These are phyloP conservation scores for Epinotia bilunana DNA, from an alignment of 2,888 invertebrate genomes.

Conservation along the genomic window DNA sequence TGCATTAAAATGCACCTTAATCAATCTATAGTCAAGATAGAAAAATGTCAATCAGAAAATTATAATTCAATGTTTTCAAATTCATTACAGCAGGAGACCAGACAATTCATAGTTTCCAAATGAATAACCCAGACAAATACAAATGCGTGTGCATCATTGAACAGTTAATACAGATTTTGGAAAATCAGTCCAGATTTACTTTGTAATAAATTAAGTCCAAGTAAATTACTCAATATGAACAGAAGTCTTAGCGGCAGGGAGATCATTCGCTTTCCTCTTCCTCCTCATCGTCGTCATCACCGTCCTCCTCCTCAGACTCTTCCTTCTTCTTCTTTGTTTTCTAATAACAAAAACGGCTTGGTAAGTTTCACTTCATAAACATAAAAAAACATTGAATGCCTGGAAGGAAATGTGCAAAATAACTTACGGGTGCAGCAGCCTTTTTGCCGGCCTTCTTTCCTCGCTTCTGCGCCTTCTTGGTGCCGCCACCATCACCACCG, in stretches of 20 bases:
- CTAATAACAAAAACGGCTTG: slow-evolving; percentile 54
- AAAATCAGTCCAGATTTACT: slow-evolving; percentile 82
- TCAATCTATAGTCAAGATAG: slow-evolving; percentile 46
- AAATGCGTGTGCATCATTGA: slow-evolving; percentile 46
- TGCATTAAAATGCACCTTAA: slow-evolving; percentile 67
- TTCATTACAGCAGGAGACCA: slow-evolving; percentile 33
- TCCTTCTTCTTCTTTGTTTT: slow-evolving; percentile 86
- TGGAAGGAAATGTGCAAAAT: background rate
- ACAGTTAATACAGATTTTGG: slow-evolving; percentile 73
- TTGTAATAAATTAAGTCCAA: slow-evolving; percentile 84
- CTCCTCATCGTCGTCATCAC: slow-evolving; percentile 84
- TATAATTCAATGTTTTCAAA: slow-evolving; percentile 36
- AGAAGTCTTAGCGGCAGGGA: slow-evolving; percentile 74
- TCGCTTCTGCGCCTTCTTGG: slow-evolving; percentile 84
- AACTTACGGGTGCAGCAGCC: slow-evolving; percentile 76
- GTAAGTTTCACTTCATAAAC: slow-evolving; percentile 25
- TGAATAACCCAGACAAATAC: slow-evolving; percentile 40
- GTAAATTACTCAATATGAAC: slow-evolving; percentile 84
- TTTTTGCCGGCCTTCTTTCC: slow-evolving; percentile 82
- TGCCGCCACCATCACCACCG: slow-evolving; percentile 79
- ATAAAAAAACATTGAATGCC: background rate
- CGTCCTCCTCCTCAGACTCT: slow-evolving; percentile 86
- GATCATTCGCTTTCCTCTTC: slow-evolving; percentile 88
- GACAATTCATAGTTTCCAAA: slow-evolving; percentile 30
- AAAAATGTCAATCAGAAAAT: slow-evolving; percentile 35